Base-by-base conservation (phyloP, 2,888 invertebrate genomes). In the Euplagia quadripunctaria region DNA sequence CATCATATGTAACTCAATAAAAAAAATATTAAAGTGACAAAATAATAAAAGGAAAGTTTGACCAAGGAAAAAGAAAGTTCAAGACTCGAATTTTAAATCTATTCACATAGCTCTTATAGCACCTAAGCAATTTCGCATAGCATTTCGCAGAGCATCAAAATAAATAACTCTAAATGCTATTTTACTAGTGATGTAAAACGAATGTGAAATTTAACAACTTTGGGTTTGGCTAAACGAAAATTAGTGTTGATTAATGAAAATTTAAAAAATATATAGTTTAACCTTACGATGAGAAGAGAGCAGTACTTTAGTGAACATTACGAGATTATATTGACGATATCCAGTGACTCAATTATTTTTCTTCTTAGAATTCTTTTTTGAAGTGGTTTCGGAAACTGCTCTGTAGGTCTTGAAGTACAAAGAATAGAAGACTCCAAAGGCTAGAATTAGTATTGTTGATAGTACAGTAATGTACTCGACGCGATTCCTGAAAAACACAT, bases 401-500 rank as follows among this genome's bases (percentile, higher is more conserved):
- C 46, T 58, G 31, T 12, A 81, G 0, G 95, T 94, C 78, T 87
- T 91, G 83, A 96, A 96, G 81, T 96, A 96, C 41, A 97, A 85
- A 20, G 94, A 94, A 82, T 96, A 94, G 88, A 96, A 97, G 14
- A 97, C 95, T 12, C 94, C 94, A 1, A 94, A 84, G 0, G 97
- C 97, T 4, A 96, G 82, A 7, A 97, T 79, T 66, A 96, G 91
- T 67, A 97, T 96, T 0, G 96, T 92, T 2, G 96, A 91, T 5
- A 97, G 87, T 11, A 97, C 94, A 0, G 96, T 90, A 8, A 97
- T 94, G 86, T 97, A 97, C 88, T 98, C 98, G 0, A 94, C 92
- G 49, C 97, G 96, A 88, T 98, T 98, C 68, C 96, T 96, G 91
- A 3, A 89, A 76, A 75, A 51, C 12, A 64, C 52, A 41, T 14